These are phyloP conservation scores for Apogon talboti DNA, from an alignment of 2,797 vertebrate species.

Conservation along the genomic window DNA sequence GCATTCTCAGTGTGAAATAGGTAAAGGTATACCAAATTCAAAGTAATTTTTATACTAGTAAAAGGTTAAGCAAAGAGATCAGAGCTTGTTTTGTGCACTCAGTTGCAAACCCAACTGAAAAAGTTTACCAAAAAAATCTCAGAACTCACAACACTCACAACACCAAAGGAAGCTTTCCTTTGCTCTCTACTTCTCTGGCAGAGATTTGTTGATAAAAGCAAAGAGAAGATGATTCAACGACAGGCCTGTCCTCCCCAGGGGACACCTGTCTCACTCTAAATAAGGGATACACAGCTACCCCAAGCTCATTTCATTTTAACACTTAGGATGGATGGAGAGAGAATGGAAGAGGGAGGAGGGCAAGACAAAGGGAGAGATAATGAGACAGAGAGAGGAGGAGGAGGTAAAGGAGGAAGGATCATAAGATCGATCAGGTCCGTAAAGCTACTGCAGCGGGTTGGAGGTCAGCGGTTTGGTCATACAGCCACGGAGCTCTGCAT, in stretches of 20 bases:
- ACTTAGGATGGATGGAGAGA: constrained; percentile 35
- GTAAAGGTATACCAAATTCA: constrained; percentile 38
- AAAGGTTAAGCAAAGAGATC: constrained; percentile 25
- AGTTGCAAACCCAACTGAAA: constrained; percentile 7
- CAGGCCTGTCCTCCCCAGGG: constrained; percentile 47
- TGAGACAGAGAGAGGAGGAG: constrained; percentile 44
- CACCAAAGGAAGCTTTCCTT: constrained; percentile 34
- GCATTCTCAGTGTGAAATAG: constrained; percentile 15
- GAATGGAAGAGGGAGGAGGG: constrained; percentile 12
- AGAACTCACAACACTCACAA: constrained; percentile 17
- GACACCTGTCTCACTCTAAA: constrained; percentile 57
- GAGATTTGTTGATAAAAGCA: constrained; percentile 68
- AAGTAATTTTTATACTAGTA: constrained; percentile 53
- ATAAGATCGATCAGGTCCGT: constrained; percentile 67
- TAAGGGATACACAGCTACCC: constrained; percentile 51
- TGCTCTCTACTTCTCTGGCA: constrained; percentile 15
- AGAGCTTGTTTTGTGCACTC: constrained; percentile 29
- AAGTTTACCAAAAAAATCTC: constrained; percentile 17
- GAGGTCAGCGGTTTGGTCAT: constrained; percentile 70
- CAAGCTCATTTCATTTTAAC: constrained; percentile 61
- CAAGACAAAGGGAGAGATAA: constrained; percentile 47
- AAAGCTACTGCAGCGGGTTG: constrained; percentile 67
- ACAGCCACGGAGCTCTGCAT: constrained; percentile 60
- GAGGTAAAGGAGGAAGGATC: constrained; percentile 29
- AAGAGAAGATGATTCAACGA: constrained; percentile 55